Conservation (phyloP, 2,797 vertebrate genomes). For the Meda fulgida region DNA sequence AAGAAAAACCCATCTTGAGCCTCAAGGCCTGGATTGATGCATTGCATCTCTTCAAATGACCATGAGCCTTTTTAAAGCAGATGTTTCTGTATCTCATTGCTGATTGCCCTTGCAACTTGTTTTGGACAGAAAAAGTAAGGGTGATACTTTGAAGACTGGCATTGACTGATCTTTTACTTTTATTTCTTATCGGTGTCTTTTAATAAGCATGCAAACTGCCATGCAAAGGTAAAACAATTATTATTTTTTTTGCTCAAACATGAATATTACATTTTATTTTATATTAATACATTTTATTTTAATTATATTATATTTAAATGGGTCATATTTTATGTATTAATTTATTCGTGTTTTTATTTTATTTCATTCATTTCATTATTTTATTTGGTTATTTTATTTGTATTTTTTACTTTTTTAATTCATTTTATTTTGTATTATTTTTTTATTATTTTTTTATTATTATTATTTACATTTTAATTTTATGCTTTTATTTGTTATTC, state of each 20-base stretch:
- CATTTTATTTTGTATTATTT: no score
- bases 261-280: not conserved
- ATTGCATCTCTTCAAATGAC: constrained; percentile 48
- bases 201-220: not conserved
- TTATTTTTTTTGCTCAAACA: not conserved
- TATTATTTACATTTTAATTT: no score
- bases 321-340: no score
- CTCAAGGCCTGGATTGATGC: constrained; percentile 50
- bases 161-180: constrained; percentile 10
- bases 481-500: no score
- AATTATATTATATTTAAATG: not conserved
- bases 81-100: constrained; percentile 42
- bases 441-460: no score
- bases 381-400: no score
- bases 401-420: no score
- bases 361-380: no score
- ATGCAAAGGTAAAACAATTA: no score
- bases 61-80: constrained; percentile 40
- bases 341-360: no score
- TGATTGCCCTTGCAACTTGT: constrained; percentile 27
- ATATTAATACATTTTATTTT: not conserved
- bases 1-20: constrained; percentile 48
- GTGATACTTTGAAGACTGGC: not conserved
- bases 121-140: constrained; percentile 12
- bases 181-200: not conserved